phyloP scores from a whole-genome alignment of 2,797 vertebrate species.

The Paedocypris micromegethes region DNA sequence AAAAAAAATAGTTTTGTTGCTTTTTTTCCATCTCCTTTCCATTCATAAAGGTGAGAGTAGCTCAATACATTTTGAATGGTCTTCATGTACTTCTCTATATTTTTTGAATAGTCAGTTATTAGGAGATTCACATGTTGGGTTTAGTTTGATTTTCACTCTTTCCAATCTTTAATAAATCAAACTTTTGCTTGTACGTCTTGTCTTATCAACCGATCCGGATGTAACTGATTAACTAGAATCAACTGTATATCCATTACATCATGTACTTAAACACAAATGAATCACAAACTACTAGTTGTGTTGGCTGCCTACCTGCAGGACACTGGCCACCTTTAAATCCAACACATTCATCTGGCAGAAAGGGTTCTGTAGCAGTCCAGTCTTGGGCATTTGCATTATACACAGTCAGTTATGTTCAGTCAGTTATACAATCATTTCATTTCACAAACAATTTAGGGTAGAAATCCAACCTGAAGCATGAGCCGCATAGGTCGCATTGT shows the following conservation, averaged over 20 bases:
- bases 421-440: constrained; percentile 6
- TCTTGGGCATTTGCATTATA: constrained; percentile 41
- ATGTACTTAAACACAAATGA: not conserved
- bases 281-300: constrained; percentile 16
- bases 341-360: constrained; percentile 53
- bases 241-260: not conserved
- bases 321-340: constrained; percentile 70
- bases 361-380: constrained; percentile 46
- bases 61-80: too few relatives aligned
- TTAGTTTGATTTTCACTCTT: too few relatives aligned
- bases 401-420: constrained; percentile 5
- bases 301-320: constrained; percentile 59
- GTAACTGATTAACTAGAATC: too few relatives aligned
- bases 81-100: too few relatives aligned
- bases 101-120: too few relatives aligned
- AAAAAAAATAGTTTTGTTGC: too few relatives aligned
- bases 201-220: too few relatives aligned
- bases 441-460: not conserved
- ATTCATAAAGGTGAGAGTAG: too few relatives aligned
- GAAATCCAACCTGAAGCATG: constrained; percentile 49
- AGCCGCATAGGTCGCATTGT: constrained; percentile 54
- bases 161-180: too few relatives aligned
- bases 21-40: too few relatives aligned
- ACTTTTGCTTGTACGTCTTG: too few relatives aligned
- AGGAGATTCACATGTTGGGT: too few relatives aligned